phyloP scores from a whole-genome alignment of 2,797 vertebrate genomes.

The Xyrichtys novacula region DNA sequence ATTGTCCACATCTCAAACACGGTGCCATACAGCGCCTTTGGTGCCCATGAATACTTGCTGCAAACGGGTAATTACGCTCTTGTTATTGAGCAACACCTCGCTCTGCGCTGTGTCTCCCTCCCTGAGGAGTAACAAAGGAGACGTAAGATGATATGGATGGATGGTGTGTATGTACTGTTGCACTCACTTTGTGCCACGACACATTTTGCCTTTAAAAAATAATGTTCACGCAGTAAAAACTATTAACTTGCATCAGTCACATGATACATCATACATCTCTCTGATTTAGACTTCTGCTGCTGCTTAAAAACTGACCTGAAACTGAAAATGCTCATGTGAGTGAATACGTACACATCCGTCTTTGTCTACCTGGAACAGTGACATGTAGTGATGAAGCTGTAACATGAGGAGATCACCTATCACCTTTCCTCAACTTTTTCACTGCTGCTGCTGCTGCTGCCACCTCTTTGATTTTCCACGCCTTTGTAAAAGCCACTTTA shows the following conservation, averaged over 20 bases:
- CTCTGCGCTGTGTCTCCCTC: conserved; percentile 36
- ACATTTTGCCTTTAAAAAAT: conserved; percentile 10
- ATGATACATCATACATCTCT: conserved; percentile 7
- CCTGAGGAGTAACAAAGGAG: conserved; percentile 70
- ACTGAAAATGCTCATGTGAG: conserved; percentile 15
- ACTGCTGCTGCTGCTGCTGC: conserved; percentile 31
- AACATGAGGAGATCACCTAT: conserved; percentile 54
- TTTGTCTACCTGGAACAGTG: conserved; percentile 38
- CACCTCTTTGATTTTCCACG: conserved; percentile 55
- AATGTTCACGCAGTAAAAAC: conserved; percentile 15
- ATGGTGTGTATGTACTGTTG: conserved; percentile 46
- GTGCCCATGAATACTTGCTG: conserved; percentile 37
- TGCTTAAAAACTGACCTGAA: conserved; percentile 38
- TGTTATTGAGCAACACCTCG: conserved; percentile 67
- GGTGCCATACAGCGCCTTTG: conserved; percentile 10
- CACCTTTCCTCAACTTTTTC: conserved; percentile 35
- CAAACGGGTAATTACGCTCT: conserved; percentile 59
- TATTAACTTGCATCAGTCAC: too few species aligned
- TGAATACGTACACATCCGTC: conserved; percentile 38
- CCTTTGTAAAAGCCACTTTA: conserved; percentile 32
- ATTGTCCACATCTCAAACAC: conserved; percentile 22
- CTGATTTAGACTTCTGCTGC: conserved; percentile 4
- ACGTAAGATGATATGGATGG: conserved; percentile 69
- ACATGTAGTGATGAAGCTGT: conserved; percentile 56
- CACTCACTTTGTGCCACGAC: conserved; percentile 36